Evolutionary conservation across 1,140 invertebrate genomes (phyloP), one percentile per base, ranked within the genome.

Genomic region (Hetaerina americana): DNA sequence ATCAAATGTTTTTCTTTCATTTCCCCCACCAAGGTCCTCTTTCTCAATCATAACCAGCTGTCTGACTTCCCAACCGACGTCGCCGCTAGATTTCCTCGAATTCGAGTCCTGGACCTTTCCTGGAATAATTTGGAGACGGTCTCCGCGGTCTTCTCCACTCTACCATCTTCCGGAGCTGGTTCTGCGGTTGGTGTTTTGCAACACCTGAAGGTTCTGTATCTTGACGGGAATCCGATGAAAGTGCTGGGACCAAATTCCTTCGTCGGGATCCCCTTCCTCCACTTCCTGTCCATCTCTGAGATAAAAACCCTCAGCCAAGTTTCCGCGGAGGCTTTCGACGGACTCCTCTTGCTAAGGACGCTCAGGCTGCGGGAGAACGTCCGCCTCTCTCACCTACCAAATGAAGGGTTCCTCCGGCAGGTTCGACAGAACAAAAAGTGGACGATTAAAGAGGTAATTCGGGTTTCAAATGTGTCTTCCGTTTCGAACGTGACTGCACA

Each of bases 241-340:
- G n/a, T 25, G 5, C n/a, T 27, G 69, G 69, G 31, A 10, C 18
- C 18, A 10, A 5, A 28, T 31, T 25, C 69, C 18, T 92, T 92
- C 76, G 88, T 87, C 0, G 68, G 71, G 0, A 81, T 92, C 68
- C 76, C 80, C 0, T 84, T 83, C 3, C 78, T 92, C 5, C 82
- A 84, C 75, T 83, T 85, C 57, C 77, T 92, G 0, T 86, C 87
- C 74, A 80, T 92, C 74, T 84, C 86, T 49, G 83, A 87, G 72
- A 89, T 92, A 86, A 78, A 80, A 0, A 73, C 83, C 6, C 76
- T 92, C 29, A 77, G 75, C 0, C 76, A 78, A 22, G 85, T 93
- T 27, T 86, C 84, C 0, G 74, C 78, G 0, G 82, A 80, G 0
- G 76, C 82, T 0, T 79, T 91, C 0, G 79, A 83, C 0, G 82